Conservation (phyloP, 2,888 invertebrate genomes). For the Eucriotettix oculatus region DNA sequence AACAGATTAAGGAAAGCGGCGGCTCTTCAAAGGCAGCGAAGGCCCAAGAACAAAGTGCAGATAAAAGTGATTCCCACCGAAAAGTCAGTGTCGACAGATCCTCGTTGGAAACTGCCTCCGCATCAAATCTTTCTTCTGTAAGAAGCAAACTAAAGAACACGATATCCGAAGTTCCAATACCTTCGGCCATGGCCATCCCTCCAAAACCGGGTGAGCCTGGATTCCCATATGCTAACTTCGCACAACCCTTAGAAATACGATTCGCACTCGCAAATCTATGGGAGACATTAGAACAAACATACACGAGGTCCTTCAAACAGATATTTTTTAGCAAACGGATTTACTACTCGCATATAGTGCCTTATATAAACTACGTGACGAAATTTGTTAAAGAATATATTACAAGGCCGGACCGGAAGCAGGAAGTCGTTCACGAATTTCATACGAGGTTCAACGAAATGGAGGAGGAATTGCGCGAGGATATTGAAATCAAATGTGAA, state of each 20-base stretch:
- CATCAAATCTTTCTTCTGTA: no score
- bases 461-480: constrained; percentile 37
- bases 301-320: constrained; percentile 35
- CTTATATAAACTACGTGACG: constrained; percentile 36
- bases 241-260: constrained; percentile 26
- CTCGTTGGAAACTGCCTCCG: not conserved
- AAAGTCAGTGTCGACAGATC: not conserved
- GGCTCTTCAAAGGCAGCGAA: not conserved
- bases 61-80: not conserved
- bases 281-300: constrained; percentile 33
- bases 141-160: no score
- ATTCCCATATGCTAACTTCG: constrained; percentile 16
- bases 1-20: not conserved
- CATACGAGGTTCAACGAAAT: constrained; percentile 42
- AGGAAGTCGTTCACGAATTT: constrained; percentile 36
- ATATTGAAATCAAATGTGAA: constrained; percentile 40
- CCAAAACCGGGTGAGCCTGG: constrained; percentile 23
- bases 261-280: constrained; percentile 31
- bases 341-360: constrained; percentile 35
- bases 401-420: constrained; percentile 37
- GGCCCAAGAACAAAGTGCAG: not conserved
- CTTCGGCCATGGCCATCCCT: not conserved
- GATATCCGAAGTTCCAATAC: not conserved
- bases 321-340: constrained; percentile 38
- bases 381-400: constrained; percentile 37